Conservation (phyloP, 2,797 vertebrate species). For the Pampus argenteus region DNA sequence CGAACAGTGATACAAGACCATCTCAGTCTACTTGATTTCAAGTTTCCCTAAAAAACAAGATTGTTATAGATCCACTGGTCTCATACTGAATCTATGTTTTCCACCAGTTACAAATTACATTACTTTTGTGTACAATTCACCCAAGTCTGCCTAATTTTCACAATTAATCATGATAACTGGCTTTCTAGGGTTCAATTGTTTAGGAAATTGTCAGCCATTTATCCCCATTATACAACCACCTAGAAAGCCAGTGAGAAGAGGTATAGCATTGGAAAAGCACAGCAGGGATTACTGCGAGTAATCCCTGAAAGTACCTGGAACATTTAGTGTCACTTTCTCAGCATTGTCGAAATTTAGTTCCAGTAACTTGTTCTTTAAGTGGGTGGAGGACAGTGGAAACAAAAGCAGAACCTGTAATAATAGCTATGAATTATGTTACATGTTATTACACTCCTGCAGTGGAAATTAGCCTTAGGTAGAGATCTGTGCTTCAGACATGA, state of each 20-base stretch:
- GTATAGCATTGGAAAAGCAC: conserved; percentile 8
- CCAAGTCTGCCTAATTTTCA: conserved; percentile 38
- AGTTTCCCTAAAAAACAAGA: background rate
- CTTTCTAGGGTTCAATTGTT: conserved; percentile 39
- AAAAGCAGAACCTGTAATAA: background rate
- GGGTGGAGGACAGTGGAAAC: background rate
- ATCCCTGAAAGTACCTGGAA: too few relatives aligned
- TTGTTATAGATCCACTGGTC: conserved; percentile 20
- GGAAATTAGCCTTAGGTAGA: conserved; percentile 1
- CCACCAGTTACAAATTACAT: conserved; percentile 5
- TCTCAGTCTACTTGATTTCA: background rate
- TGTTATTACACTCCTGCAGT: background rate
- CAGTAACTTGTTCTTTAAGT: background rate
- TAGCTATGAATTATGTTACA: background rate
- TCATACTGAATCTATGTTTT: background rate
- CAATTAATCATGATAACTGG: conserved; percentile 48
- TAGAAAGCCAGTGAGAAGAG: background rate
- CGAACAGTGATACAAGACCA: too few relatives aligned
- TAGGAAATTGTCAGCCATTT: conserved; percentile 49
- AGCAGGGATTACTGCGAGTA: too few relatives aligned
- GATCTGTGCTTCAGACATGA: conserved; percentile 53
- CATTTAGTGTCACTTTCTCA: too few relatives aligned
- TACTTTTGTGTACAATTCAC: conserved; percentile 21
- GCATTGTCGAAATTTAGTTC: background rate
- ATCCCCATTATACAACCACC: conserved; percentile 52